Evolutionary conservation across 2,113 vertebrate species (phyloP), one percentile per base, ranked within the genome.

Genomic region (Cinclus mexicanus): DNA sequence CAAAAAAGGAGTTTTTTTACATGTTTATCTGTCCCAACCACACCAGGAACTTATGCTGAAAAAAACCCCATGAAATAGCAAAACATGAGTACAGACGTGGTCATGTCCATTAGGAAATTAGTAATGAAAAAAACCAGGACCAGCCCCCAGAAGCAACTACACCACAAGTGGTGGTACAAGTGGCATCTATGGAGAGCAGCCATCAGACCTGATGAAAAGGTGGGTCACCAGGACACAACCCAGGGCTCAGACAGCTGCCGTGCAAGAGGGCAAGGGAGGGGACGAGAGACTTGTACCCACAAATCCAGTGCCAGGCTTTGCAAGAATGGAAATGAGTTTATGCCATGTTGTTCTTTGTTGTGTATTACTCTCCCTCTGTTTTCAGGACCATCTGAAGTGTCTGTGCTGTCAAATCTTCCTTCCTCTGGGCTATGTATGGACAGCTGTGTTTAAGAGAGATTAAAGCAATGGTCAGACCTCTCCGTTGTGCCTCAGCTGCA

Each of bases 1-100:
- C 7, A 69, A 20, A 18, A 90, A 67, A 72, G 10, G 12, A 41
- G 9, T 28, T 39, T 68, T 68, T 61, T 49, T 21, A 23, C 10
- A 12, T n/a, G 4, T 60, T 71, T 68, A 13, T 52, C 18, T 47
- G 9, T 75, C 28, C 25, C 52, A 87, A n/a, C 3, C 12, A 50
- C 12, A 24, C 23, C 33, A 64, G 42, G 7, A 18, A 28, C 16
- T 83, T 33, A 12, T 74, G 26, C 15, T 39, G 11, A 25, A 55
- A 50, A n/a, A 50, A 31, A 1, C 2, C 4, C 1, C 7, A 10
- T 6, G 11, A 29, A 50, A 23, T 2, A 39, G 12, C 26, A 5
- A 78, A 82, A 75, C 68, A 25, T 13, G 1, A 42, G 5, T 33
- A 42, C 6, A 69, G 42, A 3, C 17, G 17, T 17, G 6, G 9